Conservation (phyloP, 2,888 invertebrate genomes). For the Agrilus mali region DNA sequence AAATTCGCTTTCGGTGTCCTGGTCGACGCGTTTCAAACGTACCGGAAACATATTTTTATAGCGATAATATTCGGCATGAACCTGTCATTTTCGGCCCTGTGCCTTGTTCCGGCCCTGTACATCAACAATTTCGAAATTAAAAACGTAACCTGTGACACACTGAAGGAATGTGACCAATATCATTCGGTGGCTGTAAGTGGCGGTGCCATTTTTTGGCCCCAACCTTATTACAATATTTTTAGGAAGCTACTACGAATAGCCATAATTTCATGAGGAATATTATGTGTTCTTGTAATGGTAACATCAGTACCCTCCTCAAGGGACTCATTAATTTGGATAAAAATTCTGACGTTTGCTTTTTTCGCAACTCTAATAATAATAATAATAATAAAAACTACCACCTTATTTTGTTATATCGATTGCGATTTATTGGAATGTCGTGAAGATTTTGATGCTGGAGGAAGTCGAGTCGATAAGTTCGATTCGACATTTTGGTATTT, state of each 20-base stretch:
- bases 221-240: too few species aligned
- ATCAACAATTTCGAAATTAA: slow-evolving; percentile 15
- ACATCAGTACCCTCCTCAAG: too few species aligned
- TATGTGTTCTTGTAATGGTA: too few species aligned
- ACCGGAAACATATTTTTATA: slow-evolving; percentile 61
- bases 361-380: too few species aligned
- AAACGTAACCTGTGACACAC: slow-evolving; percentile 15
- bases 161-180: slow-evolving; percentile 25
- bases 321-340: too few species aligned
- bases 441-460: slow-evolving; percentile 20
- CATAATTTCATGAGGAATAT: too few species aligned
- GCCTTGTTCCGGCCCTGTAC: slow-evolving; percentile 44
- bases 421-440: slow-evolving; percentile 21
- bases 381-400: too few species aligned
- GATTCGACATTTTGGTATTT: slow-evolving; percentile 56
- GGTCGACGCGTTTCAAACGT: slow-evolving; percentile 57
- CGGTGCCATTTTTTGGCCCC: too few species aligned
- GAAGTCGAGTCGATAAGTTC: slow-evolving; percentile 42
- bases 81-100: slow-evolving; percentile 53
- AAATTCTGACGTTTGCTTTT: too few species aligned
- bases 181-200: too few species aligned
- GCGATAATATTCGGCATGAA: slow-evolving; percentile 51
- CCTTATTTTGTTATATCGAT: neutral
- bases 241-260: too few species aligned
- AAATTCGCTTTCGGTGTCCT: slow-evolving; percentile 67